phyloP scores from a whole-genome alignment of 2,888 invertebrate species.

The Lasius platythorax region DNA sequence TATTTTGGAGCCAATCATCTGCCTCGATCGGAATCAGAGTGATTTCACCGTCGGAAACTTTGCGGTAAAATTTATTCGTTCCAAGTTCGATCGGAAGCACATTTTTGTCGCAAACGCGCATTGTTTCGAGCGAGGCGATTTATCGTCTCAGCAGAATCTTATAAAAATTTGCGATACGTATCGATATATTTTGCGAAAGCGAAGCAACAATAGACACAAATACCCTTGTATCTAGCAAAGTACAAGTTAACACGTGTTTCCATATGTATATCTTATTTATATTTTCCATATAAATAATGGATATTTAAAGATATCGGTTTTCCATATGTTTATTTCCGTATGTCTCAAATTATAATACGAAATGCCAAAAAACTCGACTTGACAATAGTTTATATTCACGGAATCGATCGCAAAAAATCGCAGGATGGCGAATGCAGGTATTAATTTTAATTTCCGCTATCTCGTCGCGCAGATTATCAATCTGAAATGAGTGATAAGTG shows the following conservation, averaged over 20 bases:
- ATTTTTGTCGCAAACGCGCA: not conserved
- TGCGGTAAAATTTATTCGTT: conserved; percentile 15
- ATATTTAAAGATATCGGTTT: no score
- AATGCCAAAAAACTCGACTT: not conserved
- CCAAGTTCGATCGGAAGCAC: not conserved
- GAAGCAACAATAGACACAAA: not conserved
- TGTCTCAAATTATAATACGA: conserved; percentile 9
- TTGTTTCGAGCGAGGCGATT: not conserved
- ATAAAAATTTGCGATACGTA: not conserved
- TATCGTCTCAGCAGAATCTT: not conserved
- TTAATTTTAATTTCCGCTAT: conserved; percentile 14
- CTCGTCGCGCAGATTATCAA: conserved; percentile 11
- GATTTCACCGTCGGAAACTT: not conserved
- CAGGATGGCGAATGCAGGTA: not conserved
- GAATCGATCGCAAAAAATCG: conserved; percentile 8
- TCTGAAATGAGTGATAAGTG: conserved; percentile 27
- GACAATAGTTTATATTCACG: conserved; percentile 12
- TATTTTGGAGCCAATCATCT: conserved; percentile 70
- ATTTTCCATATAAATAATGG: no score
- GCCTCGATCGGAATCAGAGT: conserved; percentile 38
- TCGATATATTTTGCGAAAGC: not conserved
- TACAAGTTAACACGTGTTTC: not conserved
- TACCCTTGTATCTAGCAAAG: not conserved
- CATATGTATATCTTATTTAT: not conserved
- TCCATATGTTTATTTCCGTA: not conserved